Evolutionary conservation across 2,888 invertebrate genomes (phyloP), one percentile per base, ranked within the genome.

Genomic region (Lithophane leautieri): DNA sequence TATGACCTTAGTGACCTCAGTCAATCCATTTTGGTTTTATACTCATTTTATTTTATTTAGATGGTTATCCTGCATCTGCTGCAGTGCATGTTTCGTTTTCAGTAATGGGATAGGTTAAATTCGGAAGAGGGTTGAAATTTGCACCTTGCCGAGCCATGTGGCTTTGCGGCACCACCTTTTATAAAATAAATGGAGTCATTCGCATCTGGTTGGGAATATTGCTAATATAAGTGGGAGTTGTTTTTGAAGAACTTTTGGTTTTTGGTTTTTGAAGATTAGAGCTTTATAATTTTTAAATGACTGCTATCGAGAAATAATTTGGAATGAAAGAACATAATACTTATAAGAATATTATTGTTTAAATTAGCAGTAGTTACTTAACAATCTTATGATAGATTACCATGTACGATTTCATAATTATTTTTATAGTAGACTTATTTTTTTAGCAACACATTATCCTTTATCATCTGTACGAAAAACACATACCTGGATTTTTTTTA

Each of bases 111-210:
- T 83, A 65, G 74, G 81, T 83, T 69, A 25, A 52, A 44, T 47
- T 76, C 8, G 44, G 47, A 70, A 44, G 81, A 60, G 84, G 84
- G 81, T 74, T 70, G 16, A 42, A 65, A 75, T 62, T 81, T 76
- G 85, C 81, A 82, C 85, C 81, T 82, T 82, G 84, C 81, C 19
- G 14, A 25, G 81, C 84, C 85, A 84, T 82, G 81, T 82, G 81
- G 81, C 47, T 50, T 58, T 34, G 62, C 11, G 56, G 19, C 9
- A 4, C 63, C 81, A 81, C 58, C 81, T 81, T 81, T 84, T 75
- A 42, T 54, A 25, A 74, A 70, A 58, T 70, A 47, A 83, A 79
- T 34, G 72, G 54, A 78, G 40, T 44, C 28, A 22, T 40, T 28
- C 12, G 11, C 81, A 81, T 75, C 60, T 84, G 84, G 25, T 68